Conservation (phyloP, 2,888 invertebrate genomes). For the Perizoma affinitatum region DNA sequence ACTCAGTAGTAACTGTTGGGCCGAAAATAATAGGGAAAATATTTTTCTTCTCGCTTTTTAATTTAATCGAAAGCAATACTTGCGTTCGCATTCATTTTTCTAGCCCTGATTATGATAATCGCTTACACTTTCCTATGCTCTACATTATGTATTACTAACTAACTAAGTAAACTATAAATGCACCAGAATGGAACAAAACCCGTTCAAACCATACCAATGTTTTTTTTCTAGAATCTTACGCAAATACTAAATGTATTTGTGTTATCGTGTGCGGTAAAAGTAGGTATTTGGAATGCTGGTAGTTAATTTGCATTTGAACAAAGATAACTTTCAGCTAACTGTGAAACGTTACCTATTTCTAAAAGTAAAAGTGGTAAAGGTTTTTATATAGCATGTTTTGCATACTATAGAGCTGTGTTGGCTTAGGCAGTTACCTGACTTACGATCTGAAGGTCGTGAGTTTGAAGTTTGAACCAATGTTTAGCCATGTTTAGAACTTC, state of each 20-base stretch:
- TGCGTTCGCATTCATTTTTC: conserved; percentile 32
- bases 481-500: too few species aligned
- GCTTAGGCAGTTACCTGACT: too few species aligned
- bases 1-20: too few species aligned
- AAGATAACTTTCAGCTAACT: conserved; percentile 28
- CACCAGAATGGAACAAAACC: conserved; percentile 31
- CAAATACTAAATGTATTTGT: conserved; percentile 15
- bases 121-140: conserved; percentile 25
- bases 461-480: too few species aligned
- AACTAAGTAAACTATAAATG: conserved; percentile 29
- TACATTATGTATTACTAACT: conserved; percentile 4
- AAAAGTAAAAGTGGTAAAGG: too few species aligned
- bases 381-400: too few species aligned
- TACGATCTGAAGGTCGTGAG: too few species aligned
- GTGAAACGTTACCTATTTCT: background rate
- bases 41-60: conserved; percentile 30
- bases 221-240: conserved; percentile 17
- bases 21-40: background rate
- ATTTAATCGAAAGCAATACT: conserved; percentile 35
- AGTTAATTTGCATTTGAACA: conserved; percentile 19
- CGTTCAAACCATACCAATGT: conserved; percentile 17
- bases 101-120: conserved; percentile 38
- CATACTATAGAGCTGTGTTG: too few species aligned
- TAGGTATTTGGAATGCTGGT: conserved; percentile 17
- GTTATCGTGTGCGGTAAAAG: conserved; percentile 11